Percentiles rank a stretch among this genome's conserved stretches.
phyloP scores from a whole-genome alignment of 2,797 vertebrate species.

The Garrulus glandarius region DNA sequence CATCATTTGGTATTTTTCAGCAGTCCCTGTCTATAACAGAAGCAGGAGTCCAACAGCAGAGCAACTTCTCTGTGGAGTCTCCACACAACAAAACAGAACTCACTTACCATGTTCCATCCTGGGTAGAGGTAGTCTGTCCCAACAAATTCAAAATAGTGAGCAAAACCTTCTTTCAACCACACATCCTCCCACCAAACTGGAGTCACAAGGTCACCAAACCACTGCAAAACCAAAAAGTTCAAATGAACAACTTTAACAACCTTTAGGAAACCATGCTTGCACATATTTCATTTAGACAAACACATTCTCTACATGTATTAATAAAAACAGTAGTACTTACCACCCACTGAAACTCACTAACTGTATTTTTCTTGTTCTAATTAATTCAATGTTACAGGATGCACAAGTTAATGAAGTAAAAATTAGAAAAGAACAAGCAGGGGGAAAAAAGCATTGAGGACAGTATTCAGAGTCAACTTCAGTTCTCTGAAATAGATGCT shows the following conservation, averaged over 20 bases:
- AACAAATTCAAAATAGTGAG: slow-evolving; percentile 96
- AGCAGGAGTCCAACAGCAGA: not conserved
- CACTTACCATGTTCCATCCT: slow-evolving; percentile 95
- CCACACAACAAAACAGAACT: not conserved
- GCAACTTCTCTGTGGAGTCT: not conserved
- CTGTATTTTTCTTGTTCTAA: not conserved
- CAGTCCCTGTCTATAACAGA: not conserved
- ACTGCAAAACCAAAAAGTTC: slow-evolving; percentile 77
- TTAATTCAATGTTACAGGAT: not conserved
- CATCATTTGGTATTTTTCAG: slow-evolving; percentile 29
- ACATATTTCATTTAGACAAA: not conserved
- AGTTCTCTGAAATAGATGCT: not conserved
- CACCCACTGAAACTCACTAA: not conserved
- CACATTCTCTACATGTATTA: not conserved
- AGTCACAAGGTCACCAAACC: slow-evolving; percentile 97
- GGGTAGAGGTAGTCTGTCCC: slow-evolving; percentile 97
- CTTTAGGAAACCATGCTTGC: not conserved
- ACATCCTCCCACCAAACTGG: slow-evolving; percentile 99
- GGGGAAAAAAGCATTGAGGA: not conserved
- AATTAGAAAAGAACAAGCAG: not conserved
- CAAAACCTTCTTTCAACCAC: slow-evolving; percentile 97
- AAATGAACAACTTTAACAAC: not conserved
- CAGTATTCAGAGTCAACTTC: not conserved
- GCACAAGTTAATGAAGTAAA: not conserved
- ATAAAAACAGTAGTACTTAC: not conserved